These are phyloP conservation scores for Gulo gulo DNA, from an alignment of 2,113 vertebrate species.

Conservation along the genomic window DNA sequence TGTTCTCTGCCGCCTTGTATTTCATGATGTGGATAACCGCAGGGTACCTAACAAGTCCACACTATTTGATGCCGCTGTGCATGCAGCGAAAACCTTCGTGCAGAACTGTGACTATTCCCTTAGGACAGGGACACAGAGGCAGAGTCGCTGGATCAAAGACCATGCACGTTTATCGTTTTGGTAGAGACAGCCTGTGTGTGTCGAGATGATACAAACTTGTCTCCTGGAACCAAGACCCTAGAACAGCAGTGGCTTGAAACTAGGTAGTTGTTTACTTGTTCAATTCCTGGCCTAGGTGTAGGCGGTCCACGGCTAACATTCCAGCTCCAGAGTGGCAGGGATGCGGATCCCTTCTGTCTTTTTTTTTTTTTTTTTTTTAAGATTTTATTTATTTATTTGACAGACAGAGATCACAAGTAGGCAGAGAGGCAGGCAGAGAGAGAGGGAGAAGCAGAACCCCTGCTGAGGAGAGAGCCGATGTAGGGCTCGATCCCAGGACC, in stretches of 20 bases:
- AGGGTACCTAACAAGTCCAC: not conserved
- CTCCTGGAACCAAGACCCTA: not conserved
- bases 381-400: too few relatives aligned
- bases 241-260: not conserved
- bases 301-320: not conserved
- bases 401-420: too few relatives aligned
- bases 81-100: not conserved
- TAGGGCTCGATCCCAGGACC: too few relatives aligned
- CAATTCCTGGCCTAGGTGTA: not conserved
- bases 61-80: not conserved
- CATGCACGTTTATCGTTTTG: not conserved
- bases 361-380: too few relatives aligned
- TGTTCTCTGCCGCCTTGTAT: not conserved
- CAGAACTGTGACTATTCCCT: not conserved
- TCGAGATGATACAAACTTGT: not conserved
- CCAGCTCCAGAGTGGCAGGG: not conserved
- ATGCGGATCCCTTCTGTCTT: not conserved
- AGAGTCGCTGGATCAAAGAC: not conserved
- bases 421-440: too few relatives aligned
- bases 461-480: too few relatives aligned
- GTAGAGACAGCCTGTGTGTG: not conserved
- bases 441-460: too few relatives aligned
- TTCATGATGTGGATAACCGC: not conserved
- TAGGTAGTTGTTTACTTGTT: not conserved
- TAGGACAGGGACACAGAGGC: not conserved